phyloP scores from a whole-genome alignment of 2,888 invertebrate species.

The Stenodera caucasica region DNA sequence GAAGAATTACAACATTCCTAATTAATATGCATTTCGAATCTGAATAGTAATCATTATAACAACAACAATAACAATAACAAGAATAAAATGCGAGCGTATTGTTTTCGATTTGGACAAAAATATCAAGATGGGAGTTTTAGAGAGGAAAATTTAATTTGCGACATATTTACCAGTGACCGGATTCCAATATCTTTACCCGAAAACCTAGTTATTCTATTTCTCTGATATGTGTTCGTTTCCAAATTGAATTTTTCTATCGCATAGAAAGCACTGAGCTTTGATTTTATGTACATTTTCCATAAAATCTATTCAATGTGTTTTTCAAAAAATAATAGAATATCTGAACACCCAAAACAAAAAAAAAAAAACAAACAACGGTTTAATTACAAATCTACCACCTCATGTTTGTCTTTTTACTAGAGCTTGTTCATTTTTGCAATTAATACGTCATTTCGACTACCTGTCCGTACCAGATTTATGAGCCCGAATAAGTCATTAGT shows the following conservation, averaged over 20 bases:
- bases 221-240: not conserved
- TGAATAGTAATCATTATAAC: not conserved
- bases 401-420: not conserved
- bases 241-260: slow-evolving; percentile 2
- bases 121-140: not conserved
- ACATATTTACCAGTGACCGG: slow-evolving; percentile 44
- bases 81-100: too few relatives aligned
- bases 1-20: not conserved
- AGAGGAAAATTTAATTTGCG: slow-evolving; percentile 37
- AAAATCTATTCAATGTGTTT: not conserved
- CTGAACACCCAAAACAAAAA: not conserved
- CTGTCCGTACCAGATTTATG: slow-evolving; percentile 48
- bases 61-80: too few relatives aligned
- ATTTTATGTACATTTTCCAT: not conserved
- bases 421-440: slow-evolving; percentile 14
- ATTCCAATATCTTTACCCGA: slow-evolving; percentile 35
- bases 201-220: slow-evolving; percentile 6
- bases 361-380: not conserved
- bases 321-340: too few relatives aligned
- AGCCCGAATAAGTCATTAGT: slow-evolving; percentile 49
- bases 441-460: slow-evolving; percentile 35
- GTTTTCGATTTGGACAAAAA: too few relatives aligned
- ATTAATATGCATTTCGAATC: not conserved
- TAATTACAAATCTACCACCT: not conserved
- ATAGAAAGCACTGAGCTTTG: not conserved